Evolutionary conservation across 2,888 invertebrate genomes (phyloP).

Genomic region (Cerceris ruficornis): DNA sequence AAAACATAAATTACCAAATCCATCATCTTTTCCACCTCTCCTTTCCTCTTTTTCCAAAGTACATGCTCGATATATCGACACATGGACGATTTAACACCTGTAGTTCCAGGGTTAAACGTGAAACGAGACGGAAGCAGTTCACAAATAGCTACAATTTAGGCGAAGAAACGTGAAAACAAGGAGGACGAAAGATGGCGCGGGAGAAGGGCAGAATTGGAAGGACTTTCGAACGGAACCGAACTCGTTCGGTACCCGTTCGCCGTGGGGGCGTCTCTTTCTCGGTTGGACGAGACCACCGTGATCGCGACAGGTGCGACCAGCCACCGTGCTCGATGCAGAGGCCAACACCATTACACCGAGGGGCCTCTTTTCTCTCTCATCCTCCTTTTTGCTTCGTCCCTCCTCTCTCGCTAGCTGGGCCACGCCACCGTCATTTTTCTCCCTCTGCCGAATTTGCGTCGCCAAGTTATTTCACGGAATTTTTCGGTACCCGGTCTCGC

Average conservation of each 20-base stretch:
- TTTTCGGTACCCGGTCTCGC: too few species aligned
- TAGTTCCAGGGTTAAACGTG: too few species aligned
- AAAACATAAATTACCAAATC: too few species aligned
- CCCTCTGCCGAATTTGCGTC: conserved; percentile 11
- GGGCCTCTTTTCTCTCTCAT: conserved; percentile 37
- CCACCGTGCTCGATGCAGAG: conserved; percentile 77
- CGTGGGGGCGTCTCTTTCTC: conserved; percentile 73
- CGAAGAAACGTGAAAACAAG: too few species aligned
- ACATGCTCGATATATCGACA: too few species aligned
- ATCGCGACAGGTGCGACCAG: conserved; percentile 79
- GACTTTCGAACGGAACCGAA: conserved; percentile 65
- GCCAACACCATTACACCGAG: conserved; percentile 74
- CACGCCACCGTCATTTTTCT: conserved; percentile 28
- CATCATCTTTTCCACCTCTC: too few species aligned
- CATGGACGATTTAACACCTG: too few species aligned
- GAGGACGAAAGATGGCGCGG: conserved; percentile 4
- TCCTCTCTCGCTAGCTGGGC: conserved; percentile 45
- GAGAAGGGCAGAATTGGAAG: conserved; percentile 55
- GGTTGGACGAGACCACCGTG: conserved; percentile 77
- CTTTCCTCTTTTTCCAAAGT: too few species aligned
- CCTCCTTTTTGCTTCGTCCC: conserved; percentile 38
- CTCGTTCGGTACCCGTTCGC: conserved; percentile 67
- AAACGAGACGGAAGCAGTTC: too few species aligned
- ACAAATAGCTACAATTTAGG: too few species aligned
- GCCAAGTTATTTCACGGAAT: conserved; percentile 44